Base-by-base conservation (phyloP, 2,888 invertebrate species). In the Uropetala carovei region DNA sequence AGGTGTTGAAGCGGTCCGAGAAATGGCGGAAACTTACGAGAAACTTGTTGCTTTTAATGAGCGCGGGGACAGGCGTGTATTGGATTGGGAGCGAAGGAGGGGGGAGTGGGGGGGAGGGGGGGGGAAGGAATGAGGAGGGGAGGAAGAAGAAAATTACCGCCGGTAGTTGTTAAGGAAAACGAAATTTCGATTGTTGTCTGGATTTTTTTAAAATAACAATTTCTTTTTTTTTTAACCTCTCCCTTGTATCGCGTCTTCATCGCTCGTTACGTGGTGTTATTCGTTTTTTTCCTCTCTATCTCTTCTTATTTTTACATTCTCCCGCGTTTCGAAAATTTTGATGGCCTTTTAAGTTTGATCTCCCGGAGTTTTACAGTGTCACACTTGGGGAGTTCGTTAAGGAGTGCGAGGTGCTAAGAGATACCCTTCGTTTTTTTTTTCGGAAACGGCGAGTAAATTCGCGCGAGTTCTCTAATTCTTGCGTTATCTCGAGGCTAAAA, bases 1-100 rank as follows among this genome's bases (percentile, higher is more conserved):
- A 89, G 89, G 89, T 89, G 89, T 89, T 89, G 89, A n/a, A 64
- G 89, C 89, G n/a, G 89, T 18, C 64, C n/a, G 60, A 68, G 89
- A 59, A 89, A 59, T 64, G 60, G 86, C 57, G 86, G 86, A 64
- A 86, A 60, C 60, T 27, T 86, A 86, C 86, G 86, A 16, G 30
- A 59, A 86, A 86, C 64, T 89, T 64, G 89, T 89, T 89, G 89
- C 60, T 64, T 43, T 43, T 89, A 64, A 89, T 89, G 64, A 89
- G 30, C 43, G 89, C 89, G 18, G 89, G 43, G 89, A 59, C 64
- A 64, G 56, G 89, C 43, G 64, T n/a, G n/a, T 89, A 64, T 89
- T 89, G 43, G 89, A 89, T 27, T 89, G 83, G 57, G 8, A 16
- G n/a, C 11, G 83, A 57, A 56, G 83, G 14, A 30, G 83, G 57